Conservation (phyloP, 2,888 invertebrate genomes). For the Luperina nickerlii region DNA sequence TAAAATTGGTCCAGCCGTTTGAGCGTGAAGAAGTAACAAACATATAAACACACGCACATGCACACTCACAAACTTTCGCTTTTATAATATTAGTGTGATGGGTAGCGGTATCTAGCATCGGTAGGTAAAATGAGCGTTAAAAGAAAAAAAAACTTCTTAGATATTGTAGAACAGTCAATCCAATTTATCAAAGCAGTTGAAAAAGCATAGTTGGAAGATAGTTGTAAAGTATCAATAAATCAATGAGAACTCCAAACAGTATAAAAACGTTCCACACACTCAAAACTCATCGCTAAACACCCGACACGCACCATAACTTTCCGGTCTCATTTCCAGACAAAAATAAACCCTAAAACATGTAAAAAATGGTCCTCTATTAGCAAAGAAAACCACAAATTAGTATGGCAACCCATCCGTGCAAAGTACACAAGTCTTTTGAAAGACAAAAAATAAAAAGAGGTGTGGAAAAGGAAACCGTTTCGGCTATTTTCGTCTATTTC, state of each 20-base stretch:
- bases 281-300: slow-evolving; percentile 41
- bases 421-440: slow-evolving; percentile 62
- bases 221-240: background rate
- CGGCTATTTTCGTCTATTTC: slow-evolving; percentile 81
- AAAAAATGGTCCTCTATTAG: slow-evolving; percentile 62
- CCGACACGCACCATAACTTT: slow-evolving; percentile 35
- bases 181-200: background rate
- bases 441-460: slow-evolving; percentile 66
- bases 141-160: background rate
- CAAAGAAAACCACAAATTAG: slow-evolving; percentile 67
- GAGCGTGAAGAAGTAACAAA: too few species aligned
- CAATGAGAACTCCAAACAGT: slow-evolving; percentile 7
- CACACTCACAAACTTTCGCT: too few species aligned
- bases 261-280: slow-evolving; percentile 8
- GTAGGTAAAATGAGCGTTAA: background rate
- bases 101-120: background rate
- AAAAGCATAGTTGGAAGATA: background rate
- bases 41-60: too few species aligned
- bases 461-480: slow-evolving; percentile 72
- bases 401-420: slow-evolving; percentile 62
- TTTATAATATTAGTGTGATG: too few species aligned
- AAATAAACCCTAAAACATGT: slow-evolving; percentile 52
- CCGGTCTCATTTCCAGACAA: slow-evolving; percentile 37
- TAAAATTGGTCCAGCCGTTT: too few species aligned
- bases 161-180: background rate